Percentiles rank a stretch among this genome's conserved stretches.
These are phyloP conservation scores for Lophius piscatorius DNA, from an alignment of 2,113 vertebrate genomes.

Conservation along the genomic window DNA sequence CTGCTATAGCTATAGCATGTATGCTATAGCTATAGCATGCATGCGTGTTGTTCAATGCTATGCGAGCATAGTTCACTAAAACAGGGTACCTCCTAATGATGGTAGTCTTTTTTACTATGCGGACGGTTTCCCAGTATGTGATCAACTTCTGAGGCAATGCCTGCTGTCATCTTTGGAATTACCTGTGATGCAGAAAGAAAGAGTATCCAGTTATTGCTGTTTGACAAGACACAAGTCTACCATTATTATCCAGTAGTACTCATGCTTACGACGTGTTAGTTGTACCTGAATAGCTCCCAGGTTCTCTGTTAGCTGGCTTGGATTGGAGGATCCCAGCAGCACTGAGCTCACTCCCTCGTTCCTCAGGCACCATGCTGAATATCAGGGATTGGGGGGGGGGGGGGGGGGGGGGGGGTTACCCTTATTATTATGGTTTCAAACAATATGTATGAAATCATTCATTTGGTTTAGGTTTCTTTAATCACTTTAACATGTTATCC, in stretches of 20 bases:
- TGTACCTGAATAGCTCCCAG: constrained; percentile 93
- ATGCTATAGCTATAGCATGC: constrained; percentile 68
- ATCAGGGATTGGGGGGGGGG: constrained; percentile 10
- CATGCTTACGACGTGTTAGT: neutral
- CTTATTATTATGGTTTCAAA: no score
- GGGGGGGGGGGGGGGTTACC: no score
- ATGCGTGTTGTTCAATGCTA: no score
- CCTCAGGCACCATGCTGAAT: constrained; percentile 94
- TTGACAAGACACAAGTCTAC: neutral
- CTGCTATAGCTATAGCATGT: constrained; percentile 65
- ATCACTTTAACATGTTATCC: neutral
- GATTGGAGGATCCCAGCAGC: constrained; percentile 92
- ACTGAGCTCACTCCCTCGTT: constrained; percentile 97
- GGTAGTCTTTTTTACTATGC: constrained; percentile 94
- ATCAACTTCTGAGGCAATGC: constrained; percentile 92
- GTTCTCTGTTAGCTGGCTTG: constrained; percentile 93
- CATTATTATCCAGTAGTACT: neutral
- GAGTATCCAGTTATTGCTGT: neutral
- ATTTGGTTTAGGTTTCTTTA: no score
- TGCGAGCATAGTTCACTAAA: constrained; percentile 55
- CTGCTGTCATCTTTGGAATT: constrained; percentile 96
- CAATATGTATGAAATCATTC: no score
- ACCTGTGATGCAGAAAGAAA: constrained; percentile 78
- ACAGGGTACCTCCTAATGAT: constrained; percentile 65
- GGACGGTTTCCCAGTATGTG: constrained; percentile 94